Evolutionary conservation across 1,140 invertebrate species (phyloP).

Genomic region (Matsumurasca onukii): DNA sequence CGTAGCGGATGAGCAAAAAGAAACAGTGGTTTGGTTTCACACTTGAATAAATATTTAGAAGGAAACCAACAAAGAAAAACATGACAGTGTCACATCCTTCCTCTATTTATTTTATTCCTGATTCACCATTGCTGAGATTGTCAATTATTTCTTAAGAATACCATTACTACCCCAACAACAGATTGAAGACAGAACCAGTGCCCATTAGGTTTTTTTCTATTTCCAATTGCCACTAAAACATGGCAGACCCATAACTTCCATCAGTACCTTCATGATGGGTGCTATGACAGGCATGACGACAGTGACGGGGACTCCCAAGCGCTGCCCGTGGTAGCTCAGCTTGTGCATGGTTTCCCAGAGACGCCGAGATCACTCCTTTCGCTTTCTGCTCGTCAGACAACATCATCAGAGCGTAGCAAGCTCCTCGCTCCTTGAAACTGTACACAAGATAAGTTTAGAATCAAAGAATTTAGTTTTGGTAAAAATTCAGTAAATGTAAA

Average conservation of each 20-base stretch:
- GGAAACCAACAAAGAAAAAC: too few species aligned
- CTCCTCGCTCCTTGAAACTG: constrained; percentile 93
- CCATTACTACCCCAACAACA: too few species aligned
- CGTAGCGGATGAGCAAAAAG: too few species aligned
- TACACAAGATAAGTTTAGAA: constrained; percentile 25
- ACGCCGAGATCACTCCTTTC: constrained; percentile 87
- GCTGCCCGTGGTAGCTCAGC: constrained; percentile 87
- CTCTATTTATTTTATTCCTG: too few species aligned
- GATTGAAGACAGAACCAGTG: too few species aligned
- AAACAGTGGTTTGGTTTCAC: too few species aligned
- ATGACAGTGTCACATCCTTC: too few species aligned
- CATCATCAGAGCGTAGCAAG: constrained; percentile 78
- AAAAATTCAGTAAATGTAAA: background rate
- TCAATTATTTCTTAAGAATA: too few species aligned
- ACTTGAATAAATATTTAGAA: too few species aligned
- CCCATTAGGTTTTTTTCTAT: too few species aligned
- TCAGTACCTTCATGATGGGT: constrained; percentile 88
- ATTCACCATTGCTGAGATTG: too few species aligned
- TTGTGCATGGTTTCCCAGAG: constrained; percentile 89
- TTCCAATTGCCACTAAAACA: background rate
- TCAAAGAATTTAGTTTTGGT: background rate
- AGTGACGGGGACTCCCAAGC: constrained; percentile 79
- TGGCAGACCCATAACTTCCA: too few species aligned
- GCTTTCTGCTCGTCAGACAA: constrained; percentile 69
- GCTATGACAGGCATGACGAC: constrained; percentile 93